Evolutionary conservation across 2,888 invertebrate genomes (phyloP).

Genomic region (Allolobophora icterica): DNA sequence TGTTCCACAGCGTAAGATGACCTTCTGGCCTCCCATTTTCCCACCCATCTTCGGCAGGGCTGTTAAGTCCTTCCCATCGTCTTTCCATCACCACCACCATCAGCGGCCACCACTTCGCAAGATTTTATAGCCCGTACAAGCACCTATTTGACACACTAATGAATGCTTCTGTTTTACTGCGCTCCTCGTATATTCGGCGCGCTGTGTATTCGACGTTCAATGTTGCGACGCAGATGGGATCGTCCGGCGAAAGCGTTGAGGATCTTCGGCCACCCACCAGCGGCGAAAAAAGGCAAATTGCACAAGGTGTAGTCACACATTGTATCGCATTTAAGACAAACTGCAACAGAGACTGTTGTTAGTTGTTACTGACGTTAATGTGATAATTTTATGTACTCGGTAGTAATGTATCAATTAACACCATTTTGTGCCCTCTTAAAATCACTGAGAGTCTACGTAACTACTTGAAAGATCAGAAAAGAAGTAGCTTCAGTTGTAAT

Average conservation of each 20-base stretch:
- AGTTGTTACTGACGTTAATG: too few species aligned
- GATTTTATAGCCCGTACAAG: not conserved
- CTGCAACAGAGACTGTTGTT: too few species aligned
- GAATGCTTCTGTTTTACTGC: not conserved
- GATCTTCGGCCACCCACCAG: not conserved
- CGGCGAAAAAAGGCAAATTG: not conserved
- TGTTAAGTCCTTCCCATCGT: not conserved
- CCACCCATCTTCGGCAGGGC: too few species aligned
- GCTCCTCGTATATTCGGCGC: not conserved
- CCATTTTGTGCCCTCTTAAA: not conserved
- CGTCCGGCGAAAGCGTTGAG: not conserved
- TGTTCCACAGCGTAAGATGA: too few species aligned
- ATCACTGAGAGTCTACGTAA: not conserved
- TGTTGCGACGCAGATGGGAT: not conserved
- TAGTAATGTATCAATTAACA: not conserved
- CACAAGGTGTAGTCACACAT: not conserved
- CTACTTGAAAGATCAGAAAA: not conserved
- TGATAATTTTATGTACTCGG: not conserved
- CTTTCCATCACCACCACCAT: not conserved
- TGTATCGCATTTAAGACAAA: not conserved
- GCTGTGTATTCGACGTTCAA: not conserved
- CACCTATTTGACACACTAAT: constrained; percentile 8
- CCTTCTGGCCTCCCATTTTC: not conserved
- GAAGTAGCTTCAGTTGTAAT: not conserved
- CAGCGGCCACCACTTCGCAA: not conserved